Percentiles rank a stretch among this genome's conserved stretches.
Conservation (phyloP, 2,888 invertebrate genomes). For the Altica lythri region DNA sequence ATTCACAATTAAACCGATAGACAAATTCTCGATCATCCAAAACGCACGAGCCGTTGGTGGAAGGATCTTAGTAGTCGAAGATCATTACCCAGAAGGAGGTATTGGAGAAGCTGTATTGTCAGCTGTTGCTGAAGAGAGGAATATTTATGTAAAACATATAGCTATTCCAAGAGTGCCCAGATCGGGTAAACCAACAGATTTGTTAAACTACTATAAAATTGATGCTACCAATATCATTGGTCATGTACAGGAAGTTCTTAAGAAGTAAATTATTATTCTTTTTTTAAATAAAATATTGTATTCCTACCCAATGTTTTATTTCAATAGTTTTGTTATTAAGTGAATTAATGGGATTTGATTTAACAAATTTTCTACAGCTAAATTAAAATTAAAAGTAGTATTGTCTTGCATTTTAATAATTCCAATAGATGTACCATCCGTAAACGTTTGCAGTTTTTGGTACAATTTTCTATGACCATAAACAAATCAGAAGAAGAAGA, state of each 20-base stretch:
- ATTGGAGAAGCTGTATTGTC: conserved; percentile 90
- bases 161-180: conserved; percentile 83
- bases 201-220: conserved; percentile 87
- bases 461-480: too few relatives aligned
- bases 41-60: conserved; percentile 78
- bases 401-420: too few relatives aligned
- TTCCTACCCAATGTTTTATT: too few relatives aligned
- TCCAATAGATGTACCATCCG: too few relatives aligned
- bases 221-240: conserved; percentile 65
- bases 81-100: conserved; percentile 94
- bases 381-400: too few relatives aligned
- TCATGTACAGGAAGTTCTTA: conserved; percentile 61
- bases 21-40: conserved; percentile 70
- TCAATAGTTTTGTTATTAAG: too few relatives aligned
- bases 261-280: too few relatives aligned
- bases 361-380: too few relatives aligned
- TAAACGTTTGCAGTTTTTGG: too few relatives aligned
- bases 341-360: too few relatives aligned
- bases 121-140: conserved; percentile 71
- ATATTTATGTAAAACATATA: conserved; percentile 73
- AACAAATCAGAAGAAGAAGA: too few relatives aligned
- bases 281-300: too few relatives aligned
- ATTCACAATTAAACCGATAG: conserved; percentile 94
- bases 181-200: conserved; percentile 82
- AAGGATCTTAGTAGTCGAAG: conserved; percentile 87